Conservation (phyloP, 2,888 invertebrate genomes). For the Mesodorylaimus sp. region DNA sequence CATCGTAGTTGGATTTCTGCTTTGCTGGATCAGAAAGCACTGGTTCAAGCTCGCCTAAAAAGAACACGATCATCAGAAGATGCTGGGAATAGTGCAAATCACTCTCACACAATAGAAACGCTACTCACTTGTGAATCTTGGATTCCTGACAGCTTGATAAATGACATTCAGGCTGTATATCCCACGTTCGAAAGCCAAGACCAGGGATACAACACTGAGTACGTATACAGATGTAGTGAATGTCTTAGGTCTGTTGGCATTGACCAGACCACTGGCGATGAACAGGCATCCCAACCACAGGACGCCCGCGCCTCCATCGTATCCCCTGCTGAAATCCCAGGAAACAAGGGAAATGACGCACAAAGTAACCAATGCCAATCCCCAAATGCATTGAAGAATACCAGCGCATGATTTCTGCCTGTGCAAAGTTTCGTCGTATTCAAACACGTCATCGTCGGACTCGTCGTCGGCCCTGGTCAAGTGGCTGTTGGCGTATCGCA, state of each 20-base stretch:
- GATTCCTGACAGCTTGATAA: too few relatives aligned
- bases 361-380: conserved; percentile 20
- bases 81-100: too few relatives aligned
- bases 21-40: too few relatives aligned
- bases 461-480: too few relatives aligned
- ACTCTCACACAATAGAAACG: too few relatives aligned
- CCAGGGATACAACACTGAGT: conserved; percentile 20
- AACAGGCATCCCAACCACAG: conserved; percentile 24
- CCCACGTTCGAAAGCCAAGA: conserved; percentile 18
- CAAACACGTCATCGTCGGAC: too few relatives aligned
- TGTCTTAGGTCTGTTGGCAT: too few relatives aligned
- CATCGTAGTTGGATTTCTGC: conserved; percentile 9
- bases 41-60: conserved; percentile 15
- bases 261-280: conserved; percentile 21
- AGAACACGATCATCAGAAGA: too few relatives aligned
- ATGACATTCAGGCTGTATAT: conserved; percentile 12
- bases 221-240: conserved; percentile 18
- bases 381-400: conserved; percentile 23
- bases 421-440: neutral
- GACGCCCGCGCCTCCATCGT: conserved; percentile 25
- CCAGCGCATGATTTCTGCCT: conserved; percentile 13
- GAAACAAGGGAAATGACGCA: conserved; percentile 21
- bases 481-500: too few relatives aligned
- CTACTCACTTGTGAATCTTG: too few relatives aligned
- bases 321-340: conserved; percentile 24